Conservation (phyloP, 2,888 invertebrate species). For the Acrobeloides nanus region DNA sequence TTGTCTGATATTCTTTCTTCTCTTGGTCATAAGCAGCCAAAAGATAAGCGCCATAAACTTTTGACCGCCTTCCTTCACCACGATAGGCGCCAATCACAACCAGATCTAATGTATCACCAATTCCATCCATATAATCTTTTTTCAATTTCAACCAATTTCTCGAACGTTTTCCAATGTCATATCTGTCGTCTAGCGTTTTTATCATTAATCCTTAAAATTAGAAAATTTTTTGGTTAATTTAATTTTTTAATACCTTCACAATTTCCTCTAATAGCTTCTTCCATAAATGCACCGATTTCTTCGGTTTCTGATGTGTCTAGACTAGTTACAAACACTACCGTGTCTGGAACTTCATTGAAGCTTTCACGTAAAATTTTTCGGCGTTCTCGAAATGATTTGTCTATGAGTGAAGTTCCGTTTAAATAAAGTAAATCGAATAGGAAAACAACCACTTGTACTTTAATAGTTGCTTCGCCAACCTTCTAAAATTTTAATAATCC, state of each 20-base stretch:
- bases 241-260: slow-evolving; percentile 78
- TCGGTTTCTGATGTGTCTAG: slow-evolving; percentile 77
- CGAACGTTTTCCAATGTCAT: slow-evolving; percentile 91
- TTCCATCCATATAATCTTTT: slow-evolving; percentile 87
- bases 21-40: slow-evolving; percentile 83
- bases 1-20: slow-evolving; percentile 81
- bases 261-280: slow-evolving; percentile 86
- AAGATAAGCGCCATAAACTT: slow-evolving; percentile 86
- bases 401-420: slow-evolving; percentile 77
- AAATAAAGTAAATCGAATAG: slow-evolving; percentile 89
- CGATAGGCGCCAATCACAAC: slow-evolving; percentile 84
- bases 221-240: background rate
- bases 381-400: slow-evolving; percentile 68
- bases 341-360: slow-evolving; percentile 60
- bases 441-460: slow-evolving; percentile 85
- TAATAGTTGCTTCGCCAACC: slow-evolving; percentile 68
- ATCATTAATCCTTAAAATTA: slow-evolving; percentile 76
- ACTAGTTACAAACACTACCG: slow-evolving; percentile 78
- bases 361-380: slow-evolving; percentile 57
- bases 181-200: slow-evolving; percentile 79
- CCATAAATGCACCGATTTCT: slow-evolving; percentile 84
- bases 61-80: slow-evolving; percentile 86
- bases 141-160: slow-evolving; percentile 77
- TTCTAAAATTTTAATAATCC: no score
- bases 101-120: slow-evolving; percentile 89